These are phyloP conservation scores for Microhierax caerulescens DNA, from an alignment of 2,797 vertebrate species.

Conservation along the genomic window DNA sequence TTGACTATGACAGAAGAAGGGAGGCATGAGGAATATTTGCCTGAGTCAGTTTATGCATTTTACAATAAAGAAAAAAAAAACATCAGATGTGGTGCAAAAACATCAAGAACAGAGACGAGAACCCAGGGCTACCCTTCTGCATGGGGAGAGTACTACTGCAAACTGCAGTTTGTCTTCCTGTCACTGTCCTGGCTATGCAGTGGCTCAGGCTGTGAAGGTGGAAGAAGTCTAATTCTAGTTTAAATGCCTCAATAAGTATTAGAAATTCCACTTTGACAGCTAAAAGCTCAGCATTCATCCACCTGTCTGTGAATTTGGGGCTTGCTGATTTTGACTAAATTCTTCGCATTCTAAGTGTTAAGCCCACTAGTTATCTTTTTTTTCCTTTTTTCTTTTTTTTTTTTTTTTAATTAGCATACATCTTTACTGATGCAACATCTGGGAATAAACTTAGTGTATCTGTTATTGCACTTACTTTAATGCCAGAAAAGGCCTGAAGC, in stretches of 20 bases:
- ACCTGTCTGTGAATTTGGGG: background rate
- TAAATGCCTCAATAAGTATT: background rate
- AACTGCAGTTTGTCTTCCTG: background rate
- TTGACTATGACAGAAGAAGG: background rate
- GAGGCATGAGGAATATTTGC: background rate
- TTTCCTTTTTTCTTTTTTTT: too few relatives aligned
- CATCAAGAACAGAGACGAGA: background rate
- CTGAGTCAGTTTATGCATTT: background rate
- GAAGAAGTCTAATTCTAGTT: background rate
- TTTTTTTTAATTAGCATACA: background rate
- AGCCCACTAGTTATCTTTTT: background rate
- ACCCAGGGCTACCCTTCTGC: background rate
- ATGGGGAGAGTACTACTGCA: background rate
- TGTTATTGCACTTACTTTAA: background rate
- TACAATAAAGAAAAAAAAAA: background rate
- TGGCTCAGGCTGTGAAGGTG: background rate
- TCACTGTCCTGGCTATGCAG: background rate
- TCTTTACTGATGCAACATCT: background rate
- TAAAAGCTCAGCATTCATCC: background rate
- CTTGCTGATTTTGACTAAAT: background rate
- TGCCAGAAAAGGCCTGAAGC: background rate
- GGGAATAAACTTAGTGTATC: background rate
- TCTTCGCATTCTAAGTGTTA: background rate
- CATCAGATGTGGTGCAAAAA: background rate
- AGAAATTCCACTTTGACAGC: background rate